A percentile compares a stretch with the other conserved stretches of the same genome.
Conservation (phyloP, 2,888 invertebrate species). For the Pseudococcus longispinus region DNA sequence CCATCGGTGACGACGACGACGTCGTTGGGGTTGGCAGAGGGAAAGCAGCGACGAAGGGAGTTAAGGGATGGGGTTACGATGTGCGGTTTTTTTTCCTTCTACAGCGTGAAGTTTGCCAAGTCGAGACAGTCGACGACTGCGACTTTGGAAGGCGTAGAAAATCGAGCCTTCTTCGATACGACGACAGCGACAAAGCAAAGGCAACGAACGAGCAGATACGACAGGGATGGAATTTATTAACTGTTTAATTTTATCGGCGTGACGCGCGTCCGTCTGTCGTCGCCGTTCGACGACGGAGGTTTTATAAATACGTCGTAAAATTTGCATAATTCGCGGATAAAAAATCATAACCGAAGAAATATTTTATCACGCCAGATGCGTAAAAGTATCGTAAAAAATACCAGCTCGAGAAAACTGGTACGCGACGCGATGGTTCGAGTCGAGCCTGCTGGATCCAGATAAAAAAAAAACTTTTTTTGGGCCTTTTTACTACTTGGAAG, state of each 20-base stretch:
- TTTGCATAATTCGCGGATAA: slow-evolving; percentile 43
- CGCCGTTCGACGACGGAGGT: background rate
- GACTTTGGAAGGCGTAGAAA: background rate
- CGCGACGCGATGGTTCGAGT: background rate
- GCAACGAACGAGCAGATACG: background rate
- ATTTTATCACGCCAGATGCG: slow-evolving; percentile 25
- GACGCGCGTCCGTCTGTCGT: background rate
- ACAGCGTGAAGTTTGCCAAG: background rate
- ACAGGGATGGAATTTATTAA: slow-evolving; percentile 24
- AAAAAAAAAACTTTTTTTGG: background rate
- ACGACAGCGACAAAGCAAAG: background rate
- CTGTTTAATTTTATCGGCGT: slow-evolving; percentile 30
- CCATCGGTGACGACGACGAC: background rate
- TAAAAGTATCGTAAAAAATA: slow-evolving; percentile 27
- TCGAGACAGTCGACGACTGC: background rate
- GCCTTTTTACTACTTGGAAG: background rate
- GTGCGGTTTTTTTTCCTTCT: background rate
- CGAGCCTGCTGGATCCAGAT: slow-evolving; percentile 1
- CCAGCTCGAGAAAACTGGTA: background rate
- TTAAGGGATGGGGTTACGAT: no score
- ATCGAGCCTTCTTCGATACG: background rate
- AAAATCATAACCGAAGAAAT: slow-evolving; percentile 34
- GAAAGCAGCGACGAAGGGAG: background rate
- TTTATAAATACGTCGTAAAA: slow-evolving; percentile 38
- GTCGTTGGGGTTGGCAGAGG: background rate